Conservation (phyloP, 2,888 invertebrate species). For the Catocala sponsa region DNA sequence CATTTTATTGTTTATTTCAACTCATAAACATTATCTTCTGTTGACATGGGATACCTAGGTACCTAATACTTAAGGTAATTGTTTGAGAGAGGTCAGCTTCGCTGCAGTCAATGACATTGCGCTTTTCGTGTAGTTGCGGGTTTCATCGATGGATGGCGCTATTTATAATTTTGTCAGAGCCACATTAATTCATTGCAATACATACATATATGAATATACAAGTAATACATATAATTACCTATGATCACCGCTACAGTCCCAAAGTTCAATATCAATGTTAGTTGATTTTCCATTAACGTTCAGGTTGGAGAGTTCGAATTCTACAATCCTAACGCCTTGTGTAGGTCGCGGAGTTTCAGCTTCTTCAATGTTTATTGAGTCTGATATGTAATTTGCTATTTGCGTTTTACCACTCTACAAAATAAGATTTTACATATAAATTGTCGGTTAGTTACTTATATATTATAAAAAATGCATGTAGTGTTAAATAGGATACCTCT, state of each 20-base stretch:
- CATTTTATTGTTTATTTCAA: too few relatives aligned
- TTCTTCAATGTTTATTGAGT: constrained; percentile 89
- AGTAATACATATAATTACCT: constrained; percentile 80
- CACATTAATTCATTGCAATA: not conserved
- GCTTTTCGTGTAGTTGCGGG: not conserved
- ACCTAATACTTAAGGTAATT: too few relatives aligned
- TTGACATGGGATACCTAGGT: too few relatives aligned
- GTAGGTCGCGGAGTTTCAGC: constrained; percentile 90
- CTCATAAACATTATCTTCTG: too few relatives aligned
- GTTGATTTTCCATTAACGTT: constrained; percentile 86
- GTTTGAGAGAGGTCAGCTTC: too few relatives aligned
- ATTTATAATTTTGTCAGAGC: constrained; percentile 5
- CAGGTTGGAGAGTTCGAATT: constrained; percentile 91
- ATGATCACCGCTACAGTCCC: constrained; percentile 94
- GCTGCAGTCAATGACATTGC: too few relatives aligned
- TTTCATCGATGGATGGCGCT: constrained; percentile 42
- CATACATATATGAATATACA: not conserved
- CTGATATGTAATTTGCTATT: constrained; percentile 91
- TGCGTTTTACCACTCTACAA: constrained; percentile 92
- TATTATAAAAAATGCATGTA: not conserved
- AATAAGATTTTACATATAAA: not conserved
- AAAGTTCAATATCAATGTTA: constrained; percentile 92
- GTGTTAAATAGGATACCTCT: constrained; percentile 69
- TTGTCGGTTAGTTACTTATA: not conserved
- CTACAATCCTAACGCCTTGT: constrained; percentile 92